phyloP scores from a whole-genome alignment of 35 echinoderm and acorn worm species.

The Eucidaris tribuloides region DNA sequence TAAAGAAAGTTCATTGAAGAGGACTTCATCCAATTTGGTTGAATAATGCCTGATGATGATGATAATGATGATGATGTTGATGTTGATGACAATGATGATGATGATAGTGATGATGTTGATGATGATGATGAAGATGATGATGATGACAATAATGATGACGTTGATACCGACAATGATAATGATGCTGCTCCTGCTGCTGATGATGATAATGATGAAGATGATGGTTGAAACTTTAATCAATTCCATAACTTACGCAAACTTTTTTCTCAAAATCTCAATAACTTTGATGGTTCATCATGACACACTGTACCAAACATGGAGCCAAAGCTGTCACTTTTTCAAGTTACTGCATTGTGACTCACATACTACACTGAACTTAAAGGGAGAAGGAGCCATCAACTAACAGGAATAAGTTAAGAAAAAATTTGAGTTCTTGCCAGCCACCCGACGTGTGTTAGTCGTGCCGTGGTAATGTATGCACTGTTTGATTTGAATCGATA shows the following conservation, averaged over 20 bases:
- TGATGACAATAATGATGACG: background rate
- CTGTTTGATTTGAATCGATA: too few species aligned
- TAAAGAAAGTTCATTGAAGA: too few species aligned
- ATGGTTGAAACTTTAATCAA: background rate
- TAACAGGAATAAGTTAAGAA: too few species aligned
- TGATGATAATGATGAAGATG: background rate
- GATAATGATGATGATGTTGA: too few species aligned
- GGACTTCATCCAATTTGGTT: too few species aligned
- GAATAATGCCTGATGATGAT: too few species aligned
- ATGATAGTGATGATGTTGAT: background rate
- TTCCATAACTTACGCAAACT: background rate
- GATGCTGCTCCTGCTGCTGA: background rate
- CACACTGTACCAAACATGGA: background rate
- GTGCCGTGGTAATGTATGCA: too few species aligned
- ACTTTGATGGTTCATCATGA: background rate
- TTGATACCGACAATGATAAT: background rate
- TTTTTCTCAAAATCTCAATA: background rate
- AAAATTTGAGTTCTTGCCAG: too few species aligned
- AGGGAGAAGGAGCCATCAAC: too few species aligned
- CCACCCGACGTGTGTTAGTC: too few species aligned
- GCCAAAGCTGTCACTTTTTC: background rate
- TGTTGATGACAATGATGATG: too few species aligned
- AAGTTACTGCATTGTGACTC: background rate
- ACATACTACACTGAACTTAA: too few species aligned
- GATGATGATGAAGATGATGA: background rate